These are phyloP conservation scores for Frieseomelitta varia DNA, from an alignment of 1,140 invertebrate genomes.

Conservation along the genomic window DNA sequence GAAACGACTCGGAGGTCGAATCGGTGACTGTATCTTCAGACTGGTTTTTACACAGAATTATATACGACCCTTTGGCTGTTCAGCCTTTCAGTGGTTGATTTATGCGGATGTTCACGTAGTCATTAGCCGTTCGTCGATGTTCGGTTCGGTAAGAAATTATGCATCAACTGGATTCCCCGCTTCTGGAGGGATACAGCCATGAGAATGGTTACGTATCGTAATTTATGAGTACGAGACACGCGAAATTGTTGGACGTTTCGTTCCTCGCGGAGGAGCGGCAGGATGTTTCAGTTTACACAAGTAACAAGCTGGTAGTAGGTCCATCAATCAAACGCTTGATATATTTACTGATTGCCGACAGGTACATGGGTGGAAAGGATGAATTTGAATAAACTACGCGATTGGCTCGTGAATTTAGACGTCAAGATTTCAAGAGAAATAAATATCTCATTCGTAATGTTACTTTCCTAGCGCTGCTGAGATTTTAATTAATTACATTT, in stretches of 20 bases:
- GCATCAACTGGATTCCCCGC: background rate
- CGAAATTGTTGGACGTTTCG: background rate
- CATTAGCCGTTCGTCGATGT: background rate
- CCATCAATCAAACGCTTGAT: background rate
- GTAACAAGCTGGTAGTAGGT: background rate
- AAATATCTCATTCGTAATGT: no score
- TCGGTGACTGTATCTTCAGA: background rate
- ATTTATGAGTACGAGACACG: slow-evolving; percentile 3
- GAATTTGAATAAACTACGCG: background rate
- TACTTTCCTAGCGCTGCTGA: no score
- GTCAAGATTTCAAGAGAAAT: no score
- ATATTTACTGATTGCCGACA: background rate
- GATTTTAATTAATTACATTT: no score
- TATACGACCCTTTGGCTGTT: background rate
- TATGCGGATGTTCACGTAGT: slow-evolving; percentile 10
- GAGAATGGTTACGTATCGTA: background rate
- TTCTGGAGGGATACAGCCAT: no score
- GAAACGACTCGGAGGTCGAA: background rate
- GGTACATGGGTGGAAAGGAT: background rate
- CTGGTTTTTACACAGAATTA: slow-evolving; percentile 11
- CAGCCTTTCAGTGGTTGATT: background rate
- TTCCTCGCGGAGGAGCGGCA: background rate
- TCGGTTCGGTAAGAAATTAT: slow-evolving; percentile 1
- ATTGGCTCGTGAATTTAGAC: no score
- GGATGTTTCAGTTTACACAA: background rate